Percentiles rank a stretch among this genome's conserved stretches.
phyloP scores from a whole-genome alignment of 2,113 vertebrate species.

The Chaenogobius annularis region DNA sequence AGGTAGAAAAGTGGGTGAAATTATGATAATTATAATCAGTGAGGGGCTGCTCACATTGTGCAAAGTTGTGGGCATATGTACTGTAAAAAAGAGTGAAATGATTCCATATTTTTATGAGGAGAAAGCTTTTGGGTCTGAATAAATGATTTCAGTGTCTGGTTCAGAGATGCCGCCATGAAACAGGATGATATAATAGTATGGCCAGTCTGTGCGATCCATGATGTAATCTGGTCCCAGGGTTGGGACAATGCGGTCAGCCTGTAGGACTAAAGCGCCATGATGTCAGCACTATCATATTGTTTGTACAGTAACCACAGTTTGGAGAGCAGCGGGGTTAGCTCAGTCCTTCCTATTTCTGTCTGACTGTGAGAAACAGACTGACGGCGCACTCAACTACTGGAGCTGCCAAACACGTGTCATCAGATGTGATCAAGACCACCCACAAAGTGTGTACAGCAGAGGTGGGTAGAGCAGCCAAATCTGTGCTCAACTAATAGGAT shows the following conservation, averaged over 20 bases:
- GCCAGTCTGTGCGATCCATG: conserved; percentile 64
- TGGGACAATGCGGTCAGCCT: conserved; percentile 57
- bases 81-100: conserved; percentile 14
- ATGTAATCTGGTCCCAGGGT: conserved; percentile 63
- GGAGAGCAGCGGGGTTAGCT: conserved; percentile 43
- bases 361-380: conserved; percentile 58
- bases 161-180: conserved; percentile 41
- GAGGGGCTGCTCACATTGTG: conserved; percentile 32
- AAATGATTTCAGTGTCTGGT: conserved; percentile 19
- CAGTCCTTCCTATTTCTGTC: conserved; percentile 62
- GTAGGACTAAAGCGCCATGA: conserved; percentile 71
- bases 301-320: conserved; percentile 69
- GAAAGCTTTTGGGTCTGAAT: not conserved
- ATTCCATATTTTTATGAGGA: not conserved
- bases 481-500: not conserved
- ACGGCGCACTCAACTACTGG: conserved; percentile 36
- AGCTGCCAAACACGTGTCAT: conserved; percentile 32
- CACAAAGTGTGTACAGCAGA: conserved; percentile 39
- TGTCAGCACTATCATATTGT: conserved; percentile 72
- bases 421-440: conserved; percentile 58
- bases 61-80: conserved; percentile 16
- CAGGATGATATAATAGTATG: conserved; percentile 7
- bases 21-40: conserved; percentile 66
- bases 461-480: not conserved
- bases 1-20: conserved; percentile 59